phyloP scores from a whole-genome alignment of 2,113 vertebrate genomes.

The Hylia prasina region DNA sequence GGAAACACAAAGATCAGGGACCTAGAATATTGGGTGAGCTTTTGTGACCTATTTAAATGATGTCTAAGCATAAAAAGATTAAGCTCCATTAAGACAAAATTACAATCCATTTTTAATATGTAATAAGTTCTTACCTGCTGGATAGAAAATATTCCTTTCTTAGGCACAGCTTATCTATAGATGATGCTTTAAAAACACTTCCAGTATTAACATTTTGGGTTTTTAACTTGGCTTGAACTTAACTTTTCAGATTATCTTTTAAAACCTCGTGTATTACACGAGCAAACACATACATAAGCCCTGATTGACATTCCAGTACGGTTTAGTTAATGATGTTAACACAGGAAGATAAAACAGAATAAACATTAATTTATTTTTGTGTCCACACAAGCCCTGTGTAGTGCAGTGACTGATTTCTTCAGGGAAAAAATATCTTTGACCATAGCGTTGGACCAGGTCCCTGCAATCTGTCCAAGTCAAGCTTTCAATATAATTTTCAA shows the following conservation, averaged over 20 bases:
- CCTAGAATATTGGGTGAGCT: neutral
- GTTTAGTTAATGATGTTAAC: neutral
- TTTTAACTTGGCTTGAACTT: neutral
- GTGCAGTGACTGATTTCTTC: conserved; percentile 18
- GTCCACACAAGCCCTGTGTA: neutral
- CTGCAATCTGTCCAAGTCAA: conserved; percentile 41
- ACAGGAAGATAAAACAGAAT: neutral
- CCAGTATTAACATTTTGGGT: neutral
- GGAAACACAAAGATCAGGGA: neutral
- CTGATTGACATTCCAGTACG: neutral
- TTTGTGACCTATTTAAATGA: neutral
- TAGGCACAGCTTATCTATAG: neutral
- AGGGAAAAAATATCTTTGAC: conserved; percentile 12
- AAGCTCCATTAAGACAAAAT: neutral
- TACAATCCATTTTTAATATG: neutral
- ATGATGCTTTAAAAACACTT: neutral
- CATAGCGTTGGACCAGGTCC: neutral
- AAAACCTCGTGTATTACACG: neutral
- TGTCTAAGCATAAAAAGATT: neutral
- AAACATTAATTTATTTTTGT: neutral
- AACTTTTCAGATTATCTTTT: neutral
- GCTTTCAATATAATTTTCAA: conserved; percentile 18
- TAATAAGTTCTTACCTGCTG: neutral
- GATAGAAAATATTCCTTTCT: neutral
- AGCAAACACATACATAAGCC: neutral